These are phyloP conservation scores for Alosa sapidissima DNA, from an alignment of 2,797 vertebrate species.

Conservation along the genomic window DNA sequence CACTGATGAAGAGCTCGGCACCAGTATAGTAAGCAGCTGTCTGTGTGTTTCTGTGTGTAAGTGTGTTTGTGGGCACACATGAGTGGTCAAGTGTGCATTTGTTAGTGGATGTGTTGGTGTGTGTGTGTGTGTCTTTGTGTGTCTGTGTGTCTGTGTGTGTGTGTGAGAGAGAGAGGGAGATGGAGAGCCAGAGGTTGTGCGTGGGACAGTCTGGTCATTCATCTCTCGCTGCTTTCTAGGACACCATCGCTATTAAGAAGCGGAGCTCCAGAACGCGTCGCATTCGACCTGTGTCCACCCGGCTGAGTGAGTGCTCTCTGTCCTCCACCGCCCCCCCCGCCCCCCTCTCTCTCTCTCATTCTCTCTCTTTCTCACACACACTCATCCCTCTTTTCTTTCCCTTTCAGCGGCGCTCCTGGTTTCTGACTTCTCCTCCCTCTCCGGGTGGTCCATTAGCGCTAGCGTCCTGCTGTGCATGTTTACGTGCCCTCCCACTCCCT, in stretches of 20 bases:
- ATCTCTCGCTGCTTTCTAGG: constrained; percentile 64
- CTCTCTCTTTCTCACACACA: background rate
- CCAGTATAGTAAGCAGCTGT: constrained; percentile 78
- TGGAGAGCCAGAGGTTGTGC: background rate
- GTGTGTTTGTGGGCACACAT: background rate
- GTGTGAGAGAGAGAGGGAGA: background rate
- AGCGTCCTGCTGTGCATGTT: constrained; percentile 2
- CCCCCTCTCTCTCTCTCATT: background rate
- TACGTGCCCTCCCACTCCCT: constrained; percentile 13
- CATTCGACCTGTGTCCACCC: constrained; percentile 87
- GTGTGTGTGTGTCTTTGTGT: background rate
- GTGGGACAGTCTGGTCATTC: background rate
- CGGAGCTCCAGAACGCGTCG: constrained; percentile 83
- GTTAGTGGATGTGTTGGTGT: background rate
- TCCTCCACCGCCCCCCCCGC: background rate
- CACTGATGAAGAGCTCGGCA: constrained; percentile 82
- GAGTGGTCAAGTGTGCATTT: background rate
- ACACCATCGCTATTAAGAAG: constrained; percentile 91
- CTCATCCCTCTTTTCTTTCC: background rate
- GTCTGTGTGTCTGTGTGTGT: background rate
- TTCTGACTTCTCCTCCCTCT: background rate
- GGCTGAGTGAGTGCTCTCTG: constrained; percentile 78
- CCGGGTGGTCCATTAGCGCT: constrained; percentile 7
- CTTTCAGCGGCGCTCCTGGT: background rate
- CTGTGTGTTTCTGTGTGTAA: background rate